Base-by-base conservation (phyloP, 2,113 vertebrate genomes). In the Bombycilla garrulus region DNA sequence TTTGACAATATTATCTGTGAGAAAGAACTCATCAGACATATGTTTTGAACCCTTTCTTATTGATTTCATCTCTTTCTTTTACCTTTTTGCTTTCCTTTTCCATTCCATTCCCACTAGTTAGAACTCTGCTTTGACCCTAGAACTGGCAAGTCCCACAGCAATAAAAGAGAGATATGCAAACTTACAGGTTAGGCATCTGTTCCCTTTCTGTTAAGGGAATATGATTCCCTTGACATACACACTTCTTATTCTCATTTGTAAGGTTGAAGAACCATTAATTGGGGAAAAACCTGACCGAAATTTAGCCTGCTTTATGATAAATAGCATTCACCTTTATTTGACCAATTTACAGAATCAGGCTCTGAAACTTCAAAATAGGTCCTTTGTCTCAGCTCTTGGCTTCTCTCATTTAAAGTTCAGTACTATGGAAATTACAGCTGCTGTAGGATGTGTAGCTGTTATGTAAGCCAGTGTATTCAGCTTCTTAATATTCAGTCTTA, bases 291-390 rank as follows among this genome's bases (percentile, higher is more conserved):
- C 28, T 38, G 70, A 89, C 24, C 86, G 76, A 96, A 96, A 94
- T 91, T 82, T 73, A 84, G 51, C 44, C 48, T 76, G 58, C 38
- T 76, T 90, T 81, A 81, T 95, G 70, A 93, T 94, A 93, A 93
- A 92, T 84, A 48, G 24, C 61, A 86, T 78, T 93, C 74, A 90
- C 53, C 36, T 92, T 90, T 96, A 73, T 83, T 93, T 92, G 73
- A 89, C 71, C 54, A 86, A 48, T 93, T 95, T 91, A 89, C 47
- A 69, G 86, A 93, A 89, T 45, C 57, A 86, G 80, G 42, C n/a
- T 76, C 54, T 78, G 73, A 95, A 89, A 89, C 36, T 64, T 92
- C 56, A 72, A 61, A 92, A 35, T 11, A 31, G 28, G 18, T 54
- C 38, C 50, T 94, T 67, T 79, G n/a, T 28, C 65, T 64, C 40